These are phyloP conservation scores for Melanitta fusca DNA, from an alignment of 2,797 vertebrate species.

Conservation along the genomic window DNA sequence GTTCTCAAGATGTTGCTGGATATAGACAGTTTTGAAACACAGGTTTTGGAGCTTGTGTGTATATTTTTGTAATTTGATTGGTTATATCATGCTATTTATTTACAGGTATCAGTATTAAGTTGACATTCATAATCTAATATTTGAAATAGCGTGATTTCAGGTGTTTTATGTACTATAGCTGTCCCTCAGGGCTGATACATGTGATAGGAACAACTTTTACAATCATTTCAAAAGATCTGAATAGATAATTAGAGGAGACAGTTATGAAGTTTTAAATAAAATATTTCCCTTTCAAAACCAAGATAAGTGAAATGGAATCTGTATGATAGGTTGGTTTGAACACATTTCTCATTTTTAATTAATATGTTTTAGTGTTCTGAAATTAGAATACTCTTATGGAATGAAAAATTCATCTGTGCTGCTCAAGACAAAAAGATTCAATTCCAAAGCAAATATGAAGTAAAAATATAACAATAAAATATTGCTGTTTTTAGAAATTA, in stretches of 20 bases:
- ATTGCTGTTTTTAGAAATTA: not conserved
- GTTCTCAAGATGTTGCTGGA: not conserved
- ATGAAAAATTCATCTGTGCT: not conserved
- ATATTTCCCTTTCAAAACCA: not conserved
- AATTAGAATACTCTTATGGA: not conserved
- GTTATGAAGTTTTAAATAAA: not conserved
- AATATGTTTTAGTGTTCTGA: not conserved
- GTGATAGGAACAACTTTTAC: not conserved
- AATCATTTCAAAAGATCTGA: not conserved
- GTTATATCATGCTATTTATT: not conserved
- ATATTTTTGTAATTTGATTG: not conserved
- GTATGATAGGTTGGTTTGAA: not conserved
- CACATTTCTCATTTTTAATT: not conserved
- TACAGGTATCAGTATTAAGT: not conserved
- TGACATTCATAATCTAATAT: not conserved
- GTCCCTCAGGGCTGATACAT: not conserved
- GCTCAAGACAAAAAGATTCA: not conserved
- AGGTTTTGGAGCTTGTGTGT: not conserved
- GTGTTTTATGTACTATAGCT: not conserved
- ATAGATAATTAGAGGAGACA: not conserved
- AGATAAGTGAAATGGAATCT: not conserved
- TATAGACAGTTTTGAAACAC: not conserved
- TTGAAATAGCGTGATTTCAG: not conserved
- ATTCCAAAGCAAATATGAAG: not conserved
- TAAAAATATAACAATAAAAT: not conserved